Percentiles rank a stretch among this genome's conserved stretches.
phyloP scores from a whole-genome alignment of 2,113 vertebrate species.

The Lophochroa leadbeateri region DNA sequence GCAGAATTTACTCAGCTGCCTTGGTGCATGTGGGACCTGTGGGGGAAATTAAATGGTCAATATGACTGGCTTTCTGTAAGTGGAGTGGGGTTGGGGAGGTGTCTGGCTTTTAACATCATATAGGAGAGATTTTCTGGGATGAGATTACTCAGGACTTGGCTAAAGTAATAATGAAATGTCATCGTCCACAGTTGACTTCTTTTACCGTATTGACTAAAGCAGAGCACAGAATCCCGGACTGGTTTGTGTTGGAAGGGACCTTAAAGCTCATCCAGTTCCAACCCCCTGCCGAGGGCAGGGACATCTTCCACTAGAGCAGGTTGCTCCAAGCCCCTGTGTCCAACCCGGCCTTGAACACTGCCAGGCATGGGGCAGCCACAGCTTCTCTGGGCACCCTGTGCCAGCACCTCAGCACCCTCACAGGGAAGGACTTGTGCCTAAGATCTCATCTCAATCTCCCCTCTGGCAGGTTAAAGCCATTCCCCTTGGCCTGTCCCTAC shows the following conservation, averaged over 20 bases:
- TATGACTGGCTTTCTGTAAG: neutral
- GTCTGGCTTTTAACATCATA: neutral
- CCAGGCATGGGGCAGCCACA: too few species aligned
- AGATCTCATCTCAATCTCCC: neutral
- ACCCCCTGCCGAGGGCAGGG: neutral
- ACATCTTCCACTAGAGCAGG: neutral
- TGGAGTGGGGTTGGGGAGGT: neutral
- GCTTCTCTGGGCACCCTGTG: too few species aligned
- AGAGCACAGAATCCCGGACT: neutral
- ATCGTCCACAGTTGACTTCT: neutral
- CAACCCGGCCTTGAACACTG: neutral
- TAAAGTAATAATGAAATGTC: neutral
- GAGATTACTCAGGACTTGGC: neutral
- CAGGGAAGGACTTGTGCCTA: neutral
- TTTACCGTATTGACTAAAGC: fast-evolving
- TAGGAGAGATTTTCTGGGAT: neutral
- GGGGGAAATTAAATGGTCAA: neutral
- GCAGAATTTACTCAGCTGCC: neutral
- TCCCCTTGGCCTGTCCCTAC: neutral
- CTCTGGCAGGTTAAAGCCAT: neutral
- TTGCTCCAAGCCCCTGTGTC: neutral
- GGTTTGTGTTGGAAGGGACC: neutral
- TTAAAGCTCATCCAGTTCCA: neutral
- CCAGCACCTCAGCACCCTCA: too few species aligned
- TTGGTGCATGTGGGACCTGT: neutral